Evolutionary conservation across 2,797 vertebrate genomes (phyloP).

Genomic region (Bufotes viridis): DNA sequence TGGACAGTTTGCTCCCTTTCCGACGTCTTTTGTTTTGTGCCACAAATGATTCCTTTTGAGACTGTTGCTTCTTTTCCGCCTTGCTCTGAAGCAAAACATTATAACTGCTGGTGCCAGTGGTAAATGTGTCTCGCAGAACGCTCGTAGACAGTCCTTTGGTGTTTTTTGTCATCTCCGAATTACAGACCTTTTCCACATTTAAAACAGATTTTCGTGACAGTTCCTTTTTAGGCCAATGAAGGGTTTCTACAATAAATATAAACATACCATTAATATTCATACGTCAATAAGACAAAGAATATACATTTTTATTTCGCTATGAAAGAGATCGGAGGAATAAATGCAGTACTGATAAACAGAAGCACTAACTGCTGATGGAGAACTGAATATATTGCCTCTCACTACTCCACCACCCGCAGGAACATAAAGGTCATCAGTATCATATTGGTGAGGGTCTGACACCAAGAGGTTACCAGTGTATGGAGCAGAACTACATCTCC

Average conservation of each 20-base stretch:
- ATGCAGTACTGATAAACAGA: neutral
- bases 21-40: constrained; percentile 70
- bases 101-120: constrained; percentile 83
- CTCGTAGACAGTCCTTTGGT: constrained; percentile 74
- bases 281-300: neutral
- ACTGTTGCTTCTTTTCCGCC: constrained; percentile 76
- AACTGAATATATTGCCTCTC: too few species aligned
- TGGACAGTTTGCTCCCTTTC: constrained; percentile 65
- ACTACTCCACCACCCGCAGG: too few species aligned
- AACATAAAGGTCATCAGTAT: too few species aligned
- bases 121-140: constrained; percentile 85
- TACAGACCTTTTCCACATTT: constrained; percentile 73
- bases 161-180: constrained; percentile 74
- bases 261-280: constrained; percentile 17
- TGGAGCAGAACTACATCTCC: too few species aligned
- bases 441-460: too few species aligned
- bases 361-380: too few species aligned
- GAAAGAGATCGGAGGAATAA: neutral
- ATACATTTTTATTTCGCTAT: neutral
- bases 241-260: constrained; percentile 79
- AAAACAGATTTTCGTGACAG: constrained; percentile 85
- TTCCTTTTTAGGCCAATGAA: constrained; percentile 89
- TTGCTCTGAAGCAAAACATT: constrained; percentile 83
- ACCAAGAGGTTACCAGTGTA: too few species aligned
- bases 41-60: constrained; percentile 70